Percentiles rank a stretch among this genome's conserved stretches.
These are phyloP conservation scores for Anastrepha ludens DNA, from an alignment of 1,140 invertebrate species.

Conservation along the genomic window DNA sequence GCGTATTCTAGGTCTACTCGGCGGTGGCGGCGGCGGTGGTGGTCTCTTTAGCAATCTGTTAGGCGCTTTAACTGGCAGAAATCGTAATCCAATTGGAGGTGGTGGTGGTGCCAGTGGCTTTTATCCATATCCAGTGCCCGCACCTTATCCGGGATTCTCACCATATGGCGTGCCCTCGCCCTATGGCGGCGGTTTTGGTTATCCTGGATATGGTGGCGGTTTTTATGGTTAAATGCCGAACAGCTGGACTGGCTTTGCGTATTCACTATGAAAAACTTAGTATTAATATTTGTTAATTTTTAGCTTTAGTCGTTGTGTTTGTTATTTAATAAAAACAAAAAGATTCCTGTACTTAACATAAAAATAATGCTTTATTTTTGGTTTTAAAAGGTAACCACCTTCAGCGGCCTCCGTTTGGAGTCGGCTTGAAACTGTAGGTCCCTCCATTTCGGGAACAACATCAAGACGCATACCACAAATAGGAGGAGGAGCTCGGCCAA, in stretches of 20 bases:
- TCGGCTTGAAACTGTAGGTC: too few relatives aligned
- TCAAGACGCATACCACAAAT: too few relatives aligned
- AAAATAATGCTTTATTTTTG: background rate
- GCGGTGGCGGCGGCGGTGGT: slow-evolving; percentile 3
- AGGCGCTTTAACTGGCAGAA: slow-evolving; percentile 16
- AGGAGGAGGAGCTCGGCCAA: too few relatives aligned
- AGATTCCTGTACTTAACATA: background rate
- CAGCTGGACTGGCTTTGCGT: background rate
- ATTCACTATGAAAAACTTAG: background rate
- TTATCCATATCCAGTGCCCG: slow-evolving; percentile 29
- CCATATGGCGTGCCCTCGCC: background rate
- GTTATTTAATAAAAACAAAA: slow-evolving; percentile 25
- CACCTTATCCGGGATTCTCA: background rate
- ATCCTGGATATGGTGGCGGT: slow-evolving; percentile 11
- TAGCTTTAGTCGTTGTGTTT: background rate
- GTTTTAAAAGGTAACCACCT: background rate
- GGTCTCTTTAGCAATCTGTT: slow-evolving; percentile 27
- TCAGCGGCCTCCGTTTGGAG: too few relatives aligned
- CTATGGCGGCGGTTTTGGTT: background rate
- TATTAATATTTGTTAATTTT: slow-evolving; percentile 38
- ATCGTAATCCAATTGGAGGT: background rate
- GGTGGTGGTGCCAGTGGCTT: slow-evolving; percentile 2
- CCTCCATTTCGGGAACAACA: too few relatives aligned
- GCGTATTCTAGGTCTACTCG: slow-evolving; percentile 3
- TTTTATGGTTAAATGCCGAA: background rate